phyloP scores from a whole-genome alignment of 2,797 vertebrate species.

The Phalanger gymnotis region DNA sequence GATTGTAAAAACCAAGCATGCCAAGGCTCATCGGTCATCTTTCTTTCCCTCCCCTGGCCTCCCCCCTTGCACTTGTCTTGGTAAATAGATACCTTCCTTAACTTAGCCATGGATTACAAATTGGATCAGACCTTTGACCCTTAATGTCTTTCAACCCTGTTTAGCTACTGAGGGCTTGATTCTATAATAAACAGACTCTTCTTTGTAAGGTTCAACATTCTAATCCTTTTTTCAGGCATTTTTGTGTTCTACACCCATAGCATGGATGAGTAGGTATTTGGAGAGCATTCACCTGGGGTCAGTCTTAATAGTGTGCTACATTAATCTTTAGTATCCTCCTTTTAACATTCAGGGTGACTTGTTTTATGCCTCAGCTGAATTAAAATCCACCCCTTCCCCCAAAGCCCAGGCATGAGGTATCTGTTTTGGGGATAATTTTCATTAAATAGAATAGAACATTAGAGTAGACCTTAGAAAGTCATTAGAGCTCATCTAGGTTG shows the following conservation, averaged over 20 bases:
- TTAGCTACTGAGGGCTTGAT: neutral
- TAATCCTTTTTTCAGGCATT: neutral
- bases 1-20: neutral
- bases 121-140: conserved; percentile 32
- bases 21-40: neutral
- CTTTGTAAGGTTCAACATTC: neutral
- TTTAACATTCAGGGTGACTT: neutral
- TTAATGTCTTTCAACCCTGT: neutral
- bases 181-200: conserved; percentile 1
- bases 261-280: neutral
- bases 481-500: neutral
- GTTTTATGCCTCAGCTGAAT: neutral
- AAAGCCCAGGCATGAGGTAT: neutral
- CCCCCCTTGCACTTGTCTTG: conserved; percentile 9
- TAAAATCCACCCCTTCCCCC: neutral
- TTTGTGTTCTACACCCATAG: neutral
- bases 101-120: conserved; percentile 13
- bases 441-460: neutral
- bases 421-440: neutral
- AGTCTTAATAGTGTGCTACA: neutral
- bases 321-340: conserved; percentile 18
- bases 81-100: conserved; percentile 2
- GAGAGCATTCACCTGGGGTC: neutral
- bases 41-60: neutral
- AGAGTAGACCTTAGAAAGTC: neutral